Base-by-base conservation (phyloP, 2,797 vertebrate genomes). In the Sternotherus odoratus region DNA sequence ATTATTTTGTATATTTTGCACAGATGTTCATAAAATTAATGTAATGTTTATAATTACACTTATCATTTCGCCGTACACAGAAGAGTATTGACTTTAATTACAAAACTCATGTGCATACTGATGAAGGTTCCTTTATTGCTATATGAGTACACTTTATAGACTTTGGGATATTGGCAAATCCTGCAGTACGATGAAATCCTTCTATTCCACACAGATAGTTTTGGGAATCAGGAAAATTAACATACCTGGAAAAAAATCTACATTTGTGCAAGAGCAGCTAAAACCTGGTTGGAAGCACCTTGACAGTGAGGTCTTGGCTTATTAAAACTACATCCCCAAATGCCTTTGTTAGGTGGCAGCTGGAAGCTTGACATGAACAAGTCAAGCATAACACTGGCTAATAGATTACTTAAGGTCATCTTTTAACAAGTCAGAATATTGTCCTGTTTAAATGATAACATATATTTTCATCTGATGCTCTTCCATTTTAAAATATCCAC, bases 1-100 rank as follows among this genome's bases (percentile, higher is more conserved):
- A 85, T 77, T 48, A 89, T 90, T 88, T 90, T 93, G 90, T 77
- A 19, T 36, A 77, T 91, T 94, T 89, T 91, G 54, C 79, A 94
- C 91, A 93, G 93, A 94, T 96, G 90, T 95, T 96, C 77, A 81
- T 94, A 91, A 94, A 97, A 96, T 95, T 94, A 96, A 96, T 93
- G 53, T n/a, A 89, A 85, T 94, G 74, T 86, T 96, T 91, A 74
- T 91, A 94, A 95, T 48, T 96, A 77, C 43, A 87, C 56, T 89
- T 96, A 97, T 94, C 66, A 91, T 95, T 96, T 96, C 91, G 91
- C 93, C 92, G 86, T 90, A 92, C 75, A 89, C 74, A 91, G 77
- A 96, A 96, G 10, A 56, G 93, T 92, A 92, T 79, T 90, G 57
- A 83, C 66, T 94, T 95, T 92, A 96, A 95, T 95, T 96, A 94